Evolutionary conservation across 2,888 invertebrate species (phyloP).

Genomic region (Sepioteuthis lessoniana): DNA sequence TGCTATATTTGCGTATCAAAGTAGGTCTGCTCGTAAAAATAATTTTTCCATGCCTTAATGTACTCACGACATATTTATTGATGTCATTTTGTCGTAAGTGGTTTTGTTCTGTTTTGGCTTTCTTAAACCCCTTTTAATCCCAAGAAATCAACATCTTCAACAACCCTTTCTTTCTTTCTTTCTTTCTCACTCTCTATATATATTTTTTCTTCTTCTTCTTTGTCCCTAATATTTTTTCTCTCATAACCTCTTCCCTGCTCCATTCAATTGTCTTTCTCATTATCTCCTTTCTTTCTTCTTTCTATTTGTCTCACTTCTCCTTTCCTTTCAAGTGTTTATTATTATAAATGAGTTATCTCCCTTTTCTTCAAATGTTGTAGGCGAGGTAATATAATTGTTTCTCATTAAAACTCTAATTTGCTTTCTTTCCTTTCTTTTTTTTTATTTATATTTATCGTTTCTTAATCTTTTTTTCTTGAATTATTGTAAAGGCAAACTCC

Average conservation of each 20-base stretch:
- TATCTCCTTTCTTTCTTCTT: background rate
- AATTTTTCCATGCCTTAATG: background rate
- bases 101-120: background rate
- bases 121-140: background rate
- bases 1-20: background rate
- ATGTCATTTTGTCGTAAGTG: background rate
- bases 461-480: background rate
- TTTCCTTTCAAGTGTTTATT: background rate
- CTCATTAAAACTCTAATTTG: background rate
- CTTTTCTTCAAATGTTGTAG: background rate
- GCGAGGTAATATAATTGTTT: background rate
- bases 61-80: slow-evolving; percentile 25
- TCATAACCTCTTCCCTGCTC: too few species aligned
- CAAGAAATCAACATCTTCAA: background rate
- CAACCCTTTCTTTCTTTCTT: background rate
- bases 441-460: background rate
- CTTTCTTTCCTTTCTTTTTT: background rate
- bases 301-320: background rate
- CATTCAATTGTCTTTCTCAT: too few species aligned
- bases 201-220: too few species aligned
- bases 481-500: background rate
- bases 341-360: background rate
- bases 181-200: background rate
- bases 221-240: too few species aligned
- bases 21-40: slow-evolving; percentile 33